Evolutionary conservation across 1,140 invertebrate genomes (phyloP).

Genomic region (Sycophaga agraensis): DNA sequence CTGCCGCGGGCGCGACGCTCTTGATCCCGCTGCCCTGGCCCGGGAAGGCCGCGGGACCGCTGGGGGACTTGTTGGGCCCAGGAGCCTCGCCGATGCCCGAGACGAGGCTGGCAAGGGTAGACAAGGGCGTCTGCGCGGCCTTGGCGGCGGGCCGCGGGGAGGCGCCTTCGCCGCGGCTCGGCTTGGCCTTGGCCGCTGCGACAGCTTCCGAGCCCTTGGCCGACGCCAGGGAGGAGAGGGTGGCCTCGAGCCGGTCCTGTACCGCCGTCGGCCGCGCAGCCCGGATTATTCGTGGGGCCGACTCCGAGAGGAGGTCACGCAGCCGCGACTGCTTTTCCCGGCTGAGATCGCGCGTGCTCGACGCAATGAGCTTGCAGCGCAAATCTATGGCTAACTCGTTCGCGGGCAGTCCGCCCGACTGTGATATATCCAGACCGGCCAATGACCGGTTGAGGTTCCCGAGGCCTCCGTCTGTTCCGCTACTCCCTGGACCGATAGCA

Average conservation of each 20-base stretch:
- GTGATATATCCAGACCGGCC: slow-evolving; percentile 40
- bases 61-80: not conserved
- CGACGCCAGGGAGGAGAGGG: slow-evolving; percentile 44
- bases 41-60: not conserved
- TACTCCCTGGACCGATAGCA: too few species aligned
- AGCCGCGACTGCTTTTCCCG: slow-evolving; percentile 44
- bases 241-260: slow-evolving; percentile 48
- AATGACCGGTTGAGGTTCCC: slow-evolving; percentile 43
- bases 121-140: slow-evolving; percentile 38
- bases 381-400: slow-evolving; percentile 44
- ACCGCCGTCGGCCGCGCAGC: slow-evolving; percentile 41
- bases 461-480: slow-evolving; percentile 18
- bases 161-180: not conserved
- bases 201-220: not conserved
- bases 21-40: not conserved
- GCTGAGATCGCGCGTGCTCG: slow-evolving; percentile 41
- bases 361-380: slow-evolving; percentile 47
- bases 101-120: slow-evolving; percentile 49
- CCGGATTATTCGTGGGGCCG: slow-evolving; percentile 41
- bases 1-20: not conserved
- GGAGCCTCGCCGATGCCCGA: slow-evolving; percentile 30
- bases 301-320: slow-evolving; percentile 39
- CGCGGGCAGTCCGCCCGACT: slow-evolving; percentile 8
- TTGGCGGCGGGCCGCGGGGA: too few species aligned
- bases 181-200: not conserved